Evolutionary conservation across 2,888 invertebrate genomes (phyloP), one percentile per base, ranked within the genome.

Genomic region (Eustalomyia histrio): DNA sequence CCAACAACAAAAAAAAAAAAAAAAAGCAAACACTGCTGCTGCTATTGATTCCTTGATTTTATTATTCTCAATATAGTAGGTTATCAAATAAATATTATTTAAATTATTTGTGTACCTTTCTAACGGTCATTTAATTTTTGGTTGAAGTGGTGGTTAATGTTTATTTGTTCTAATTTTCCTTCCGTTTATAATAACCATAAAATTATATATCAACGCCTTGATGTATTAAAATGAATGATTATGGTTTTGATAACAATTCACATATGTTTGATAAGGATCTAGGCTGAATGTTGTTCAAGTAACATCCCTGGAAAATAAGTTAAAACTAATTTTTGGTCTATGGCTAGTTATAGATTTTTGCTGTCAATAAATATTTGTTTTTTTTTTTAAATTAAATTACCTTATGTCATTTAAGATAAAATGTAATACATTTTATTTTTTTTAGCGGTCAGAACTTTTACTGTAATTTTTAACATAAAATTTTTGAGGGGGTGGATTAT

Each of bases 261-360:
- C 82, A 78, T 80, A 58, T 85, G 84, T 73, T 78, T 82, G 82
- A 80, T 79, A 81, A 65, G 79, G 83, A 83, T 82, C 73, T 61
- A 29, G 29, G 33, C 29, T 10, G 18, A 52, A 14, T 50, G 16
- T 58, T n/a, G 18, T 53, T 21, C 10, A 6, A 2, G 52, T 39
- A 57, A 43, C 65, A 73, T 39, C 73, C 72, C 69, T 47, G 18
- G n/a, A 47, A 39, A 17, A 50, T 53, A 10, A 60, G 21, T 43
- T 35, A 7, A 6, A 35, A 16, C 12, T 60, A 9, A 12, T 50
- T 71, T 60, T 35, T 24, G 24, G 43, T 24, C 17, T 39, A 52
- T 33, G n/a, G 17, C 43, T 63, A 69, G 63, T 76, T 63, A 63
- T 57, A 16, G 57, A 10, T 16, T 75, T 53, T 5, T 14, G 6